These are phyloP conservation scores for Drosophila maculinotata DNA, from an alignment of 2,888 invertebrate genomes.

Conservation along the genomic window DNA sequence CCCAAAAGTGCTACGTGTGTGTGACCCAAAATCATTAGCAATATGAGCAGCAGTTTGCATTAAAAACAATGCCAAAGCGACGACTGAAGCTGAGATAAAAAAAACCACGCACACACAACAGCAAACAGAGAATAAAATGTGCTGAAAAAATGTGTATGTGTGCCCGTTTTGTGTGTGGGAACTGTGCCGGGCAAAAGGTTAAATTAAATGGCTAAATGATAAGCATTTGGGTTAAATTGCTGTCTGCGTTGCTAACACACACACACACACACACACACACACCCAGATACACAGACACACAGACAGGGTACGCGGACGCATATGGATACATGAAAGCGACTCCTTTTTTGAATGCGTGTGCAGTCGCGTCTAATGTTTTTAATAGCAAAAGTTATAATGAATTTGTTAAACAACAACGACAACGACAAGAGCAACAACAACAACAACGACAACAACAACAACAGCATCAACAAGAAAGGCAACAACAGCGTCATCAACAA, in stretches of 20 bases:
- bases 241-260: constrained; percentile 27
- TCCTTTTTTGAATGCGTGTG: constrained; percentile 57
- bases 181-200: constrained; percentile 65
- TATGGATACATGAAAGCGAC: constrained; percentile 4
- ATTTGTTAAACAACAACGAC: constrained; percentile 68
- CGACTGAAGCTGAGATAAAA: constrained; percentile 59
- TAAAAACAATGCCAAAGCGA: constrained; percentile 66
- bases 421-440: constrained; percentile 1
- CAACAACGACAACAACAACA: constrained; percentile 7
- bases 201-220: constrained; percentile 81
- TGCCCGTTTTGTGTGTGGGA: constrained; percentile 30
- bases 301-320: constrained; percentile 2
- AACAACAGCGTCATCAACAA: constrained; percentile 19
- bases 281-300: not conserved
- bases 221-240: constrained; percentile 79
- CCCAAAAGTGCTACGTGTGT: constrained; percentile 70
- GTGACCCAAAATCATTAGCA: constrained; percentile 80
- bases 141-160: constrained; percentile 16
- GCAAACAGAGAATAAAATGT: constrained; percentile 6
- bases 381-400: constrained; percentile 80
- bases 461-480: constrained; percentile 19
- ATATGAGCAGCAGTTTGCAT: constrained; percentile 78
- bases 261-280: constrained; percentile 8
- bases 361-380: constrained; percentile 75
- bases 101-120: constrained; percentile 26